phyloP scores from a whole-genome alignment of 2,797 vertebrate species.

The Chelidonichthys spinosus region DNA sequence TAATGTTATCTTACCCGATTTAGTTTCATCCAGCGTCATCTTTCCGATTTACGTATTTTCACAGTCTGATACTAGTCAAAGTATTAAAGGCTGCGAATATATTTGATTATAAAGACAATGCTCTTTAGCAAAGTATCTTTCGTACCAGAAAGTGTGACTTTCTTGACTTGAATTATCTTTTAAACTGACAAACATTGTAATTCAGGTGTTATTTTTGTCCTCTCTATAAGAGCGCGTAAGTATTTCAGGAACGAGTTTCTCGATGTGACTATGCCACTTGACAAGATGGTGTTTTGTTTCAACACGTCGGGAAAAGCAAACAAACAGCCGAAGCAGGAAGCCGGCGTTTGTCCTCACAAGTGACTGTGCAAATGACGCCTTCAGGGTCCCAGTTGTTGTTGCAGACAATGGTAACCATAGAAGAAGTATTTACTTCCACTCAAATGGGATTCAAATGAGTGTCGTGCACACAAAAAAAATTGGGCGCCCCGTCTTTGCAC shows the following conservation, averaged over 20 bases:
- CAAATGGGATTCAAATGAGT: slow-evolving; percentile 73
- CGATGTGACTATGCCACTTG: slow-evolving; percentile 23
- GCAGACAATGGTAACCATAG: slow-evolving; percentile 70
- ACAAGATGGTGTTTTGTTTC: neutral
- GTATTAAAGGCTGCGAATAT: too few species aligned
- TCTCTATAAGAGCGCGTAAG: neutral
- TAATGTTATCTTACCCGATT: too few species aligned
- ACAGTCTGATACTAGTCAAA: too few species aligned
- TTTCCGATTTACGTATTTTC: too few species aligned
- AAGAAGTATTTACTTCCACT: slow-evolving; percentile 67
- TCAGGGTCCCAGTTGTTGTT: slow-evolving; percentile 37
- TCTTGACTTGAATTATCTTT: too few species aligned
- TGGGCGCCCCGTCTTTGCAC: slow-evolving; percentile 30
- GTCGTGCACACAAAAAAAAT: slow-evolving; percentile 51
- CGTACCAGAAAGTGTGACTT: too few species aligned
- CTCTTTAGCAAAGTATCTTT: too few species aligned
- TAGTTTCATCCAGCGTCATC: too few species aligned
- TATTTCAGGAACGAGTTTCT: slow-evolving; percentile 24
- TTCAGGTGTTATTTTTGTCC: too few species aligned
- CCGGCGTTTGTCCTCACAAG: slow-evolving; percentile 20
- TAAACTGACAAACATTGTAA: too few species aligned
- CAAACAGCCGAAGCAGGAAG: slow-evolving; percentile 4
- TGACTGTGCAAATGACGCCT: slow-evolving; percentile 47
- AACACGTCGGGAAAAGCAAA: neutral
- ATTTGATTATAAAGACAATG: too few species aligned